These are phyloP conservation scores for Champsocephalus esox DNA, from an alignment of 2,797 vertebrate genomes.

Conservation along the genomic window DNA sequence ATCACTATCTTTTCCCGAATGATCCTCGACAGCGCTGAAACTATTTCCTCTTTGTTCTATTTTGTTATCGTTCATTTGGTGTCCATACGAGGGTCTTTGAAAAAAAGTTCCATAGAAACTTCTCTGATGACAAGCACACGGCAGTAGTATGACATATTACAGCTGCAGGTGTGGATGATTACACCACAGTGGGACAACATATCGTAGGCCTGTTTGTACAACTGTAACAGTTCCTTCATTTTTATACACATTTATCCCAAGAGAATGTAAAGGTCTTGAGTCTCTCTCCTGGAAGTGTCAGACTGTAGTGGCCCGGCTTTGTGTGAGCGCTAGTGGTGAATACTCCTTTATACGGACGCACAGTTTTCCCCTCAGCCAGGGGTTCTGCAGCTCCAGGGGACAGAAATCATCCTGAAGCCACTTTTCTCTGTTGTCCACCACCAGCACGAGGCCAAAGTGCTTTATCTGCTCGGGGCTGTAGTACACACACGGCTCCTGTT, in stretches of 20 bases:
- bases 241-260: slow-evolving; percentile 13
- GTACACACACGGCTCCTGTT: slow-evolving; percentile 78
- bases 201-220: slow-evolving; percentile 35
- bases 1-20: slow-evolving; percentile 46
- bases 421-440: slow-evolving; percentile 85
- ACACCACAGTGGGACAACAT: slow-evolving; percentile 33
- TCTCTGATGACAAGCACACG: slow-evolving; percentile 50
- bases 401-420: slow-evolving; percentile 91
- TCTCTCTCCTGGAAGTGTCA: slow-evolving; percentile 52
- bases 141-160: slow-evolving; percentile 36
- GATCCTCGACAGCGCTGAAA: slow-evolving; percentile 59
- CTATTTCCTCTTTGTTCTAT: slow-evolving; percentile 62
- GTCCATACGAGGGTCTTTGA: slow-evolving; percentile 67
- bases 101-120: slow-evolving; percentile 57
- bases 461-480: slow-evolving; percentile 89
- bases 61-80: slow-evolving; percentile 70
- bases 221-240: slow-evolving; percentile 16
- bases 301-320: slow-evolving; percentile 89
- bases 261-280: not conserved
- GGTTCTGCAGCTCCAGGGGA: slow-evolving; percentile 88
- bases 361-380: slow-evolving; percentile 87
- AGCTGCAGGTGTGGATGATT: slow-evolving; percentile 48
- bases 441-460: slow-evolving; percentile 90
- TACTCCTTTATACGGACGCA: slow-evolving; percentile 91
- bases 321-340: slow-evolving; percentile 88